Base-by-base conservation (phyloP, 1,140 invertebrate species). In the Drosophila nikananu region DNA sequence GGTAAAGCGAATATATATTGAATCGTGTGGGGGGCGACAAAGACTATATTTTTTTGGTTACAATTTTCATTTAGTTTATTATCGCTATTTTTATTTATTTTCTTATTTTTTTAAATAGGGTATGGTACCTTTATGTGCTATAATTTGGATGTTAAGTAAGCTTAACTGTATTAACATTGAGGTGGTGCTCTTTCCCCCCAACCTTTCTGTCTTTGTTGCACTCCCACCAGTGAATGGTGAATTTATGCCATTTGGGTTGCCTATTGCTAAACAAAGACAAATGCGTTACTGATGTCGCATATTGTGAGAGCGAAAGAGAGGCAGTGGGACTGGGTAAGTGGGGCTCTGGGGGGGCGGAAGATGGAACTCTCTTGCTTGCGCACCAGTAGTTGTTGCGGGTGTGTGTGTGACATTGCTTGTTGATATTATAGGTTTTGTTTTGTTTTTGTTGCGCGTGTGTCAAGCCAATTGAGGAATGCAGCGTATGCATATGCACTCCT, bases 401-500 rank as follows among this genome's bases (percentile, higher is more conserved):
- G 48, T 80, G 54, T 77, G 32, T 77, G 66, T 87, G 83, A 77
- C 83, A 86, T 82, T 86, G 80, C 75, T 65, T 79, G 66, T 71
- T 80, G 62, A 55, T 83, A 74, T 78, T 82, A 58, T 61, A 64
- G 49, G 60, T 72, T 37, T 61, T 81, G 49, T 60, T 72, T 61
- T 81, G 58, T 46, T 57, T 63, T 44, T 81, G 68, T 39, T 82
- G 84, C 84, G 77, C 73, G 84, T 89, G 84, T 89, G 84, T 73
- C 80, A 80, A 78, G 73, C 72, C 84, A 89, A 86, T 86, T 86
- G 59, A 83, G 72, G 84, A 89, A 86, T 86, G 80, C 80, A 83
- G 68, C 63, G 66, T 63, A 54, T 73, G 51, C 41, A 67, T 44
- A 42, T 35, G 51, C 60, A 19, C 61, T 32, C 19, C 46, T 54